Conservation (phyloP, 2,888 invertebrate genomes). For the Caenorhabditis zanzibari region DNA sequence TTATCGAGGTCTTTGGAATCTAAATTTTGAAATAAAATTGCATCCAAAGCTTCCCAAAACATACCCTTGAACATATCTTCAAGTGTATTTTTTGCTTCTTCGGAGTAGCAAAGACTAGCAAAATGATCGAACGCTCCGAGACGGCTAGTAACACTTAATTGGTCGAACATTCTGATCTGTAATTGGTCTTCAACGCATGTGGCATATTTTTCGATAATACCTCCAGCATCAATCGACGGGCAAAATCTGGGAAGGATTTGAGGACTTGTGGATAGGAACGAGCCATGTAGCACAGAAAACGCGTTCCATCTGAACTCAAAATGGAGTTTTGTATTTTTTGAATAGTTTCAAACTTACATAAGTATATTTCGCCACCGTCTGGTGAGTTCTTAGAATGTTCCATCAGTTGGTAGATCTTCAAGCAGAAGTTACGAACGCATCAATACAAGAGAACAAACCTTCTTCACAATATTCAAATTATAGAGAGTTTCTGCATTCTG, state of each 20-base stretch:
- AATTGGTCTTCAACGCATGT: background rate
- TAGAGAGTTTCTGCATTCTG: constrained; percentile 33
- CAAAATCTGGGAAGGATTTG: constrained; percentile 54
- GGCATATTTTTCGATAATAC: background rate
- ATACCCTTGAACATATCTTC: constrained; percentile 33
- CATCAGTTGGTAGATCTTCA: constrained; percentile 55
- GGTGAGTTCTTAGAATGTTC: constrained; percentile 33
- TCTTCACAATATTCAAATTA: constrained; percentile 30
- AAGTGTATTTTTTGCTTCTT: constrained; percentile 54
- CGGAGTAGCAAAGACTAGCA: constrained; percentile 58
- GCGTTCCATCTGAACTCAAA: constrained; percentile 54
- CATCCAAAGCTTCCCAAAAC: background rate
- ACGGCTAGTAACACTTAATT: constrained; percentile 53
- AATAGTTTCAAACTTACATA: constrained; percentile 11
- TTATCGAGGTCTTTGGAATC: constrained; percentile 39
- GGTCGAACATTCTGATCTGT: constrained; percentile 62
- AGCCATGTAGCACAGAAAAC: constrained; percentile 64
- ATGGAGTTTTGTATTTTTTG: no score
- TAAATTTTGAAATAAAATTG: background rate
- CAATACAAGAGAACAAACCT: constrained; percentile 3
- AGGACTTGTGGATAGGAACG: constrained; percentile 66
- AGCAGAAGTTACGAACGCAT: background rate
- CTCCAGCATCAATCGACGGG: constrained; percentile 41
- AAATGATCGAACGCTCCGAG: constrained; percentile 66
- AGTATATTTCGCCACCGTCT: constrained; percentile 45